Evolutionary conservation across 2,113 vertebrate species (phyloP).

Genomic region (Oreochromis spilurus): DNA sequence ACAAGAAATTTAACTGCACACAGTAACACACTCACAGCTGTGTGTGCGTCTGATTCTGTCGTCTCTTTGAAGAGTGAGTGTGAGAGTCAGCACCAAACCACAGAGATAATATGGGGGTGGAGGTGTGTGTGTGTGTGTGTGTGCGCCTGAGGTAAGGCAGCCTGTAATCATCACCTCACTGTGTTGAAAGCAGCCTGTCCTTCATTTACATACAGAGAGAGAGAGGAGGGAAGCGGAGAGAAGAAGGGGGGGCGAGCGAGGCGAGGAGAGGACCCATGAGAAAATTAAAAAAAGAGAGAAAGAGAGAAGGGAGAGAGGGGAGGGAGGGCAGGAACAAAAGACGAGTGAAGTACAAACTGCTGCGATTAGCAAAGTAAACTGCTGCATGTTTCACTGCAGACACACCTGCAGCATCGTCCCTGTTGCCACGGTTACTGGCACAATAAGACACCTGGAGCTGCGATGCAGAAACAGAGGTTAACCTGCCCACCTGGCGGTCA

Average conservation of each 20-base stretch:
- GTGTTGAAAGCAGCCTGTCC: constrained; percentile 48
- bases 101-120: constrained; percentile 31
- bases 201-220: constrained; percentile 49
- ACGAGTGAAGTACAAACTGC: constrained; percentile 20
- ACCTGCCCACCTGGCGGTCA: neutral
- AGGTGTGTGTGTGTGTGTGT: neutral
- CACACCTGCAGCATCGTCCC: constrained; percentile 11
- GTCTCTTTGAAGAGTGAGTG: constrained; percentile 39
- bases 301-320: neutral
- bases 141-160: constrained; percentile 45
- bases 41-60: constrained; percentile 2
- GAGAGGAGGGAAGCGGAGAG: neutral
- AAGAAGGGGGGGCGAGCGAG: neutral
- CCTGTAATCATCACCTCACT: constrained; percentile 56
- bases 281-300: neutral
- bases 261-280: neutral
- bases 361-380: constrained; percentile 31
- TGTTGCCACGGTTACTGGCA: constrained; percentile 23
- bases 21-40: neutral
- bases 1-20: constrained; percentile 16
- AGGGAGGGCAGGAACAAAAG: constrained; percentile 12
- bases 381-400: neutral
- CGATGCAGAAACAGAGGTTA: neutral
- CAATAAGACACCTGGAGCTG: neutral
- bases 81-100: constrained; percentile 39